A percentile compares a stretch with the other conserved stretches of the same genome.
These are phyloP conservation scores for Saccostrea glomerata DNA, from an alignment of 1,140 invertebrate genomes.

Conservation along the genomic window DNA sequence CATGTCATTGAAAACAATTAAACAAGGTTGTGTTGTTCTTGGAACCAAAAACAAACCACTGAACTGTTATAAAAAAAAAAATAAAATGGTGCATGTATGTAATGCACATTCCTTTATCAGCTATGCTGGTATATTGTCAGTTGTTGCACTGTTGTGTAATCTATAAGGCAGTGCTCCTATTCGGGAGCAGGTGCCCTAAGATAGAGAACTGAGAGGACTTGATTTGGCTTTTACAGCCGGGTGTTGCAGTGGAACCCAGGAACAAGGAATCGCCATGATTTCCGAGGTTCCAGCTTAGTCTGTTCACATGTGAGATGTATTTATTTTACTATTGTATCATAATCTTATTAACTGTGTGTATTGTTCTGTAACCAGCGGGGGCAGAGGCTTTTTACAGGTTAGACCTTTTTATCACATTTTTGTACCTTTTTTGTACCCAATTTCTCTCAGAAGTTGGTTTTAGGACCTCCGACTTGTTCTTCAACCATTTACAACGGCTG, in stretches of 20 bases:
- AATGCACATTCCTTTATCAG: neutral
- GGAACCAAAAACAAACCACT: neutral
- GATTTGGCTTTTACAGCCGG: slow-evolving; percentile 42
- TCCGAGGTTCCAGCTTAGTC: slow-evolving; percentile 37
- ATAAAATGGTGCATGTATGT: neutral
- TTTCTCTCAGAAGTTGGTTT: slow-evolving; percentile 30
- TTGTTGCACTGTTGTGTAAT: neutral
- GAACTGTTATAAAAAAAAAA: neutral
- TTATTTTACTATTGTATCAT: slow-evolving; percentile 28
- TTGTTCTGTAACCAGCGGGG: slow-evolving; percentile 3
- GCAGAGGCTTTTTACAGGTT: slow-evolving; percentile 4
- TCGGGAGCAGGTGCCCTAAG: neutral
- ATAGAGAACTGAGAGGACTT: slow-evolving; percentile 24
- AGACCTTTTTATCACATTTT: slow-evolving; percentile 32
- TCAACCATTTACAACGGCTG: neutral
- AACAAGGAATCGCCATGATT: slow-evolving; percentile 38
- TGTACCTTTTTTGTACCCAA: slow-evolving; percentile 21
- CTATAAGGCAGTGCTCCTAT: neutral
- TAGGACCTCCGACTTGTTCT: neutral
- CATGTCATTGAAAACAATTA: neutral
- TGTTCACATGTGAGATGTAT: slow-evolving; percentile 38
- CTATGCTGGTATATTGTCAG: neutral
- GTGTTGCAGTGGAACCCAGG: neutral
- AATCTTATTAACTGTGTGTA: slow-evolving; percentile 31
- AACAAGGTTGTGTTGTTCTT: neutral